Evolutionary conservation across 2,113 vertebrate species (phyloP).

Genomic region (Osmerus eperlanus): DNA sequence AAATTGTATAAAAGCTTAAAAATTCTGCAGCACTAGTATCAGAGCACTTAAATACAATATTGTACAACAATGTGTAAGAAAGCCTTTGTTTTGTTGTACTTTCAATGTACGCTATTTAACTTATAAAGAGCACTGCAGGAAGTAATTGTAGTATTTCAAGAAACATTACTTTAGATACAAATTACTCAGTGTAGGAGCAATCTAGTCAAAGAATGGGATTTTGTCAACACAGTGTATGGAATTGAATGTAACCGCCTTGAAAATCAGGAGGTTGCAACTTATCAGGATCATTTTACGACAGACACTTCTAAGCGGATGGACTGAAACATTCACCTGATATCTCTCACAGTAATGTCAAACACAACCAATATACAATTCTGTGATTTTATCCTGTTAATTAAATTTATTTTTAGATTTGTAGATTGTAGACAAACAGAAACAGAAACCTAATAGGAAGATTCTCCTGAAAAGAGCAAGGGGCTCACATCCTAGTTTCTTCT

Average conservation of each 20-base stretch:
- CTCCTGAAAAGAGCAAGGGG: too few relatives aligned
- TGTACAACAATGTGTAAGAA: too few relatives aligned
- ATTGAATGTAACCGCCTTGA: background rate
- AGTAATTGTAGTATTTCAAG: background rate
- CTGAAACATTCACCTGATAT: background rate
- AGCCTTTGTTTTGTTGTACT: too few relatives aligned
- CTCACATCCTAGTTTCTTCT: conserved; percentile 85
- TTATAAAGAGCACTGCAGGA: too few relatives aligned
- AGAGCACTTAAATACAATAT: too few relatives aligned
- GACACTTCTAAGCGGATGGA: too few relatives aligned
- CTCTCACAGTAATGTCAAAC: background rate
- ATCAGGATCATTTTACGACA: too few relatives aligned
- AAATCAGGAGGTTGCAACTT: background rate
- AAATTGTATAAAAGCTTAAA: background rate
- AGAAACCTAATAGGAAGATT: background rate
- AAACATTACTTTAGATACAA: background rate
- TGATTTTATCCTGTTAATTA: background rate
- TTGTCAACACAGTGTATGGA: background rate
- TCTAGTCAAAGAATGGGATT: background rate
- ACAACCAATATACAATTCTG: background rate
- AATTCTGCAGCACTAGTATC: too few relatives aligned
- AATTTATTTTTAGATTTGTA: background rate
- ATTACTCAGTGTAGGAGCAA: background rate
- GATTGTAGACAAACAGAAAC: background rate
- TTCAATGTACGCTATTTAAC: too few relatives aligned